Conservation (phyloP, 2,797 vertebrate species). For the Monodelphis domestica region DNA sequence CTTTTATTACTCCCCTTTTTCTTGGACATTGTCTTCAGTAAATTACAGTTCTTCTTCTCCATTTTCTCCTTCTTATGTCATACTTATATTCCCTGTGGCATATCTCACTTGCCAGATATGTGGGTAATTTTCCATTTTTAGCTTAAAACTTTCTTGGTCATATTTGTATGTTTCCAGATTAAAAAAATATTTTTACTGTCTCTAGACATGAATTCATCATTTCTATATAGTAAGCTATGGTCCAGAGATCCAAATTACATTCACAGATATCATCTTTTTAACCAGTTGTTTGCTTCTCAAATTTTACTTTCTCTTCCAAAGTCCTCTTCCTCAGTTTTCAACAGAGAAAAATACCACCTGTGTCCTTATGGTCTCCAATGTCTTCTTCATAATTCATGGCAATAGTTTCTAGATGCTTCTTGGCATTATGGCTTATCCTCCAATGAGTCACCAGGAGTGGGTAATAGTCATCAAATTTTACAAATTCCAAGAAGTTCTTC, state of each 20-base stretch:
- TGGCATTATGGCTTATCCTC: background rate
- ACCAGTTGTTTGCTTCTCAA: background rate
- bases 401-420: background rate
- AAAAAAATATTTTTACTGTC: background rate
- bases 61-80: conserved; percentile 1
- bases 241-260: background rate
- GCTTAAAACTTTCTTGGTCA: background rate
- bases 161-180: background rate
- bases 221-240: background rate
- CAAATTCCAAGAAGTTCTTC: background rate
- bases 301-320: background rate
- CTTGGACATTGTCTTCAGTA: background rate
- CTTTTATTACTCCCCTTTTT: background rate
- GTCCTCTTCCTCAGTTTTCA: background rate
- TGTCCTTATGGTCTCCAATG: background rate
- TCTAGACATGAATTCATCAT: background rate
- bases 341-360: background rate
- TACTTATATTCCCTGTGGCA: background rate
- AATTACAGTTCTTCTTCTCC: background rate
- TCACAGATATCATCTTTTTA: background rate
- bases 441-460: background rate
- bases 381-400: background rate
- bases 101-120: background rate
- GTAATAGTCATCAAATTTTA: background rate
- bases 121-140: background rate